A percentile compares a stretch with the other conserved stretches of the same genome.
Conservation (phyloP, 30 jellyfish, hydroid and myxozoan genomes). For the Chironex yamaguchii region DNA sequence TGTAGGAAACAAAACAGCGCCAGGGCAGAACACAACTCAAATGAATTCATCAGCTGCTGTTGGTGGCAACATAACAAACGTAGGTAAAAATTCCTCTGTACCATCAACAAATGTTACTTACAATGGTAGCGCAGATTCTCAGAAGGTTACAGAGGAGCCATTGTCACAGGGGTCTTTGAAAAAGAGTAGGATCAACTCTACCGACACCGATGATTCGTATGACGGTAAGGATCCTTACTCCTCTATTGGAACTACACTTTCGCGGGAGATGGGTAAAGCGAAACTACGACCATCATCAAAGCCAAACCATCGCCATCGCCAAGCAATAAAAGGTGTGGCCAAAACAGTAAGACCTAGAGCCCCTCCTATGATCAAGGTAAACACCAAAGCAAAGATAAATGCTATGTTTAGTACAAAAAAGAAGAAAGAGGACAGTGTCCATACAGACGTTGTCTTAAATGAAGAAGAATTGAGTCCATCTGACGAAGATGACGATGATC, state of each 20-base stretch:
- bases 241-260: not conserved
- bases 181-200: not conserved
- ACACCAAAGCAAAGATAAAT: no score
- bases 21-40: not conserved
- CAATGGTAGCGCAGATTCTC: not conserved
- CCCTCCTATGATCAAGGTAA: no score
- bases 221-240: not conserved
- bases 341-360: no score
- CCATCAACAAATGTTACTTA: not conserved
- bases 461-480: not conserved
- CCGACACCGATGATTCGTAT: not conserved
- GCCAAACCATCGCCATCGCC: no score
- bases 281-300: no score
- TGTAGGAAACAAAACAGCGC: not conserved
- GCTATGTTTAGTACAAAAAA: no score
- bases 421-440: no score
- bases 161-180: not conserved
- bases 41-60: not conserved
- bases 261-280: not conserved
- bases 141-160: not conserved
- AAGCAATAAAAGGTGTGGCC: no score
- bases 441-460: not conserved
- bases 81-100: not conserved
- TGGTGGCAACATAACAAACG: not conserved
- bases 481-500: not conserved